Evolutionary conservation across 2,113 vertebrate genomes (phyloP).

Genomic region (Chaenogobius annularis): DNA sequence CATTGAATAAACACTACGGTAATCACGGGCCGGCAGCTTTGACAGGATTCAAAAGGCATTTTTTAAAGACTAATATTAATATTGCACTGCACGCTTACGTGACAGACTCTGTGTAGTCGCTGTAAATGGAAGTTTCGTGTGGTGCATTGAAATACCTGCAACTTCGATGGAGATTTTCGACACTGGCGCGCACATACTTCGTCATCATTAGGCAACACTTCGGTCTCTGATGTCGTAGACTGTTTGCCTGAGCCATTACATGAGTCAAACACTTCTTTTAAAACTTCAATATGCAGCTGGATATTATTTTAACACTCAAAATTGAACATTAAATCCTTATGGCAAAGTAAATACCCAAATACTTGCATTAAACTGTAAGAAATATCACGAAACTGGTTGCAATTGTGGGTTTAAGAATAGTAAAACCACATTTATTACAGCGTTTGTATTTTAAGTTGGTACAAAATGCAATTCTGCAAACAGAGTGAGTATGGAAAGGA

Average conservation of each 20-base stretch:
- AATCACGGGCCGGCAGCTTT: not conserved
- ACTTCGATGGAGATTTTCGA: not conserved
- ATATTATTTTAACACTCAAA: not conserved
- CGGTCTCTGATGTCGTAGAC: slow-evolving; percentile 11
- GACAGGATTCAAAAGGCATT: not conserved
- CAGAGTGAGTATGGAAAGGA: not conserved
- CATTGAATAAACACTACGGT: not conserved
- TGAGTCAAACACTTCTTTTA: not conserved
- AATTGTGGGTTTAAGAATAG: not conserved
- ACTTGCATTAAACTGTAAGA: not conserved
- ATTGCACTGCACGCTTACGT: not conserved
- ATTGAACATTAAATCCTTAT: not conserved
- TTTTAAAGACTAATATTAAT: not conserved
- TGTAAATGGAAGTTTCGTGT: not conserved
- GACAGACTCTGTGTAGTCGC: not conserved
- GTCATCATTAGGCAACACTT: not conserved
- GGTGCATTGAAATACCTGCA: not conserved
- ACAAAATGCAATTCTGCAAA: not conserved
- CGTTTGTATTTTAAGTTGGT: not conserved
- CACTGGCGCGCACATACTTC: not conserved
- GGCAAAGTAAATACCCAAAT: not conserved
- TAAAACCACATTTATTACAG: slow-evolving; percentile 4
- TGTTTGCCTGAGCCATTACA: slow-evolving; percentile 11
- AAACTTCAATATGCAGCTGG: not conserved
- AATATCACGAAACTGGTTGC: not conserved